Percentiles rank a stretch among this genome's conserved stretches.
Evolutionary conservation across 2,113 vertebrate genomes (phyloP).

Genomic region (Sapajus apella): DNA sequence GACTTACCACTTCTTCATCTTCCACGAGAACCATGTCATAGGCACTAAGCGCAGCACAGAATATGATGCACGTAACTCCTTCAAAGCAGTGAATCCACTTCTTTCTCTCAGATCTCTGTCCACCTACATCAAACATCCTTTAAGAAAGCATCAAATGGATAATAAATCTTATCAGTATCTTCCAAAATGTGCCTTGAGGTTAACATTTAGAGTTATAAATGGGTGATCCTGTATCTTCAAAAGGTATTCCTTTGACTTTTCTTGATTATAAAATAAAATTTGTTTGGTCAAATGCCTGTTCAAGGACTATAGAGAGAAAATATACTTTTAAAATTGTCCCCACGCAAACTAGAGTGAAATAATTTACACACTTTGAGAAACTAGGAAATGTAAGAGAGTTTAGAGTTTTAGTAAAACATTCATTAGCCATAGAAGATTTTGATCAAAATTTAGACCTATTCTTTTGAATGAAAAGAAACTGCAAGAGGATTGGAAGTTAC

Average conservation of each 20-base stretch:
- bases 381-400: neutral
- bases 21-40: constrained; percentile 87
- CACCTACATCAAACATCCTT: constrained; percentile 89
- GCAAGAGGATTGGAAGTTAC: neutral
- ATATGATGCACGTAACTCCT: constrained; percentile 89
- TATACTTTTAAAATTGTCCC: neutral
- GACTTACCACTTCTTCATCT: constrained; percentile 88
- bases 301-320: neutral
- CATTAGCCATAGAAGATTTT: neutral
- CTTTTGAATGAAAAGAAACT: neutral
- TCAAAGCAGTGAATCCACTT: constrained; percentile 90
- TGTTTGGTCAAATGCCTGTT: neutral
- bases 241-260: neutral
- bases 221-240: neutral
- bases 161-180: neutral
- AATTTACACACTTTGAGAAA: neutral
- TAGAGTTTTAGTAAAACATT: neutral
- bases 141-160: constrained; percentile 40
- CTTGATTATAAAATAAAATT: neutral
- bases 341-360: neutral
- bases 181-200: neutral
- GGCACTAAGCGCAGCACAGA: constrained; percentile 86
- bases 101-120: constrained; percentile 87
- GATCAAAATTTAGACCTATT: neutral
- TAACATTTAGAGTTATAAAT: neutral